Evolutionary conservation across 64 coral and sea anemone genomes (phyloP), one percentile per base, ranked within the genome.

Genomic region (Anthopleura sola): DNA sequence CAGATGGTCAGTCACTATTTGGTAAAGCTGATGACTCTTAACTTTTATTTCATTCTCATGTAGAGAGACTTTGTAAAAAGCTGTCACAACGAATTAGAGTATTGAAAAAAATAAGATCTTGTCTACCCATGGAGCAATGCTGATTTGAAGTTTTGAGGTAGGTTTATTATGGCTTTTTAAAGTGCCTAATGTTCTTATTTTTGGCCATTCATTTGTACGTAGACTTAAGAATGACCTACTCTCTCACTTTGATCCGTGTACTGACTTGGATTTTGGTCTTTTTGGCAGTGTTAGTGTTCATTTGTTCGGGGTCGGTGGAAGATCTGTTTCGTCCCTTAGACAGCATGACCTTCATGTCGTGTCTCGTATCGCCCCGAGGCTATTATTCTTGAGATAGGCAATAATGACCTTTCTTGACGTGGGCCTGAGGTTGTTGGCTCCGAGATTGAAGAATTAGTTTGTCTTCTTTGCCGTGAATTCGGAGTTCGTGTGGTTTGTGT

Each of bases 341-440:
- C 1, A 36, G 18, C 19, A 78, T 10, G 75, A 78, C 21, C 28
- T 33, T 78, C 32, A 2, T 78, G 75, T 78, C 16, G 12, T 78
- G 1, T 47, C 13, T 17, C 33, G 40, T 78, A 38, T 37, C 18
- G 33, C 75, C 82, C 47, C 12, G 26, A 84, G 48, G 55, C 51
- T 21, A 28, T 66, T 14, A 66, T 85, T 62, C 60, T 85, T 18
- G 83, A 85, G 60, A 85, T 85, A 4, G 83, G 83, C 2, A 85
- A 55, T 24, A 78, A 78, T 17, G 40, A 78, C 32, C 75, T 78
- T 47, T 47, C 75, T 78, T 29, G 15, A 19, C 2, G 7, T 5
- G 40, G 40, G 1, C 75, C 75, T 37, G 75, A 78, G 21, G 75
- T 78, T 4, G 33, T 78, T 1, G 75, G 75, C 32, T 78, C 75